Evolutionary conservation across 2,888 invertebrate species (phyloP).

Genomic region (Drosophila nigricruria): DNA sequence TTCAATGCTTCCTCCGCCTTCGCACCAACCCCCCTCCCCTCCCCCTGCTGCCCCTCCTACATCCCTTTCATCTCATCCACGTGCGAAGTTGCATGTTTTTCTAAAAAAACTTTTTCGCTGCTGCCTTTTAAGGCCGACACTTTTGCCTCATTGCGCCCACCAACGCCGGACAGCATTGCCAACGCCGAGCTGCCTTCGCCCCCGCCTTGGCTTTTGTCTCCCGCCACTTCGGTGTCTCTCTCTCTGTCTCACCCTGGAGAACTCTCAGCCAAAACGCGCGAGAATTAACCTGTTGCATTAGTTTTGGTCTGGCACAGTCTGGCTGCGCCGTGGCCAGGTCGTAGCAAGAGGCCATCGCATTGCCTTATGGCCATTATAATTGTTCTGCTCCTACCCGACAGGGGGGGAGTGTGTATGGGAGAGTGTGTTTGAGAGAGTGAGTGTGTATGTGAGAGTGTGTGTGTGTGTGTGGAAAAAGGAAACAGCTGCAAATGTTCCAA

Average conservation of each 20-base stretch:
- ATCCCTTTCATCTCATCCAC: constrained; percentile 23
- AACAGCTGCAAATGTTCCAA: constrained; percentile 27
- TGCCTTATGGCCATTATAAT: constrained; percentile 61
- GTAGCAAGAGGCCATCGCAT: constrained; percentile 35
- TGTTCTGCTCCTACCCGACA: constrained; percentile 24
- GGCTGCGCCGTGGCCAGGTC: constrained; percentile 29
- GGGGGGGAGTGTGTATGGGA: constrained; percentile 9
- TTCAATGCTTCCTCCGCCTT: constrained; percentile 69
- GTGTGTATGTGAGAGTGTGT: not conserved
- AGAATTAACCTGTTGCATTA: constrained; percentile 83
- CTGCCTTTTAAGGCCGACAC: constrained; percentile 75
- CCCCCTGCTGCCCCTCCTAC: not conserved
- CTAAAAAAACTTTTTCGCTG: constrained; percentile 59
- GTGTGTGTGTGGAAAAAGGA: constrained; percentile 1
- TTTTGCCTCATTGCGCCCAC: constrained; percentile 72
- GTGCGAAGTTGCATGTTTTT: constrained; percentile 74
- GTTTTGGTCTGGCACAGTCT: constrained; percentile 31
- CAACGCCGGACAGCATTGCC: constrained; percentile 20
- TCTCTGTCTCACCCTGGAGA: constrained; percentile 37
- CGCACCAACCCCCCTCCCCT: not conserved
- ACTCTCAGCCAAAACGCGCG: constrained; percentile 60
- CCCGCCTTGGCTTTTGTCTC: constrained; percentile 27
- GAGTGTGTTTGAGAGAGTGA: not conserved
- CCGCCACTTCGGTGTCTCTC: constrained; percentile 23
- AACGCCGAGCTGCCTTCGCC: constrained; percentile 29